Base-by-base conservation (phyloP, 64 coral and sea anemone genomes). In the Dendronephthya gigantea region DNA sequence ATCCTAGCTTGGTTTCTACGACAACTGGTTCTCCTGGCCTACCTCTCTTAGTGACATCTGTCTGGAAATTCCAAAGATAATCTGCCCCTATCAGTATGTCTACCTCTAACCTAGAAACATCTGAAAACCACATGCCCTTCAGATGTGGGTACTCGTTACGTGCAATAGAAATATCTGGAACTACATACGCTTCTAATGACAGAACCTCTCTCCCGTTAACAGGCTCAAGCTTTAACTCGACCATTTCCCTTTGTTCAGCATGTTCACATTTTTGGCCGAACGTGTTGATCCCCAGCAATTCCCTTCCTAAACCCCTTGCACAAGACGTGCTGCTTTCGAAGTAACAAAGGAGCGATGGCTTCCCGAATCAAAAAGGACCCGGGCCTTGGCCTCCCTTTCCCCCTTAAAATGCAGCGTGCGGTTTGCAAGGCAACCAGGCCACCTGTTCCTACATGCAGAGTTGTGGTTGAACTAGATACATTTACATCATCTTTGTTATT, bases 201-300 rank as follows among this genome's bases (percentile, higher is more conserved):
- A 86, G 72, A 9, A 39, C 72, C 27, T 84, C 83, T 12, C 69
- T 43, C 41, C 88, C 88, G 0, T 29, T 38, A 10, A 85, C 4
- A 23, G 83, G 83, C 14, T 68, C 79, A 35, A 85, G 14, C 31
- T 79, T 85, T 0, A 85, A 22, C 25, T 84, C 83, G 0, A 81
- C 83, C 5, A 85, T 83, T 72, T 89, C 87, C 33, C 87, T 49
- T 51, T 79, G 47, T 45, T 25, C 31, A 40, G 23, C 56, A 2
- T 88, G 36, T 72, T 29, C 28, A 25, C 28, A 82, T 39, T 29
- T 27, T 72, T 82, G 74, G 32, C 87, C 74, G 48, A 88, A 82
- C 40, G 72, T 83, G 43, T 79, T 88, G 15, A 92, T 81, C 48
- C n/a, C n/a, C n/a, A n/a, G n/a, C n/a, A n/a, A n/a, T n/a, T n/a